These are phyloP conservation scores for Chloropsis cyanopogon DNA, from an alignment of 2,113 vertebrate species.

Conservation along the genomic window DNA sequence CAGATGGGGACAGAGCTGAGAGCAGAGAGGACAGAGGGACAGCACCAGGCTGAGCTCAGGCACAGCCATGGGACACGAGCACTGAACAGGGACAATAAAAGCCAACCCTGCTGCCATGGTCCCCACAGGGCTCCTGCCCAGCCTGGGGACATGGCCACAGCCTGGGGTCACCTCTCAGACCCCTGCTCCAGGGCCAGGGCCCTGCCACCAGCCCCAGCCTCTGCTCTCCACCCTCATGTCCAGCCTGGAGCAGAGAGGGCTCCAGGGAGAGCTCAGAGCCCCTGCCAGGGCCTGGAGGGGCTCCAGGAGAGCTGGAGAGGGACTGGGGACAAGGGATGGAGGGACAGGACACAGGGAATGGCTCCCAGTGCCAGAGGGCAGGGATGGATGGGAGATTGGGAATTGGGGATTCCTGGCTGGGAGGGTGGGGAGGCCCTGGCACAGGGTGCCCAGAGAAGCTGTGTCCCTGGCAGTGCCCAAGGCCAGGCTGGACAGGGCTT, in stretches of 20 bases:
- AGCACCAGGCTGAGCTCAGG: not conserved
- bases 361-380: not conserved
- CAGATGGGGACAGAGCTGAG: not conserved
- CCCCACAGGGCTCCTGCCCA: not conserved
- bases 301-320: not conserved
- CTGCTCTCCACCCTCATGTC: not conserved
- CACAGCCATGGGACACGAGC: not conserved
- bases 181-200: not conserved
- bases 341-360: not conserved
- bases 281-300: not conserved
- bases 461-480: not conserved
- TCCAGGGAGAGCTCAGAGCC: not conserved
- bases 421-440: not conserved
- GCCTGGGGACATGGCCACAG: not conserved
- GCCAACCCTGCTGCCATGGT: fast-evolving
- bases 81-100: not conserved
- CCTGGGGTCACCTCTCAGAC: not conserved
- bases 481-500: not conserved
- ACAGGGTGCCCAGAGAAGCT: not conserved
- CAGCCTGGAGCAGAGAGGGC: not conserved
- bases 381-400: fast-evolving
- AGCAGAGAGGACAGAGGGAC: not conserved
- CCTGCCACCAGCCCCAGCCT: not conserved
- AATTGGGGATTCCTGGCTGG: not conserved
- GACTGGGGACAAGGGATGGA: not conserved